phyloP scores from a whole-genome alignment of 2,888 invertebrate genomes.

The Cenopis cana region DNA sequence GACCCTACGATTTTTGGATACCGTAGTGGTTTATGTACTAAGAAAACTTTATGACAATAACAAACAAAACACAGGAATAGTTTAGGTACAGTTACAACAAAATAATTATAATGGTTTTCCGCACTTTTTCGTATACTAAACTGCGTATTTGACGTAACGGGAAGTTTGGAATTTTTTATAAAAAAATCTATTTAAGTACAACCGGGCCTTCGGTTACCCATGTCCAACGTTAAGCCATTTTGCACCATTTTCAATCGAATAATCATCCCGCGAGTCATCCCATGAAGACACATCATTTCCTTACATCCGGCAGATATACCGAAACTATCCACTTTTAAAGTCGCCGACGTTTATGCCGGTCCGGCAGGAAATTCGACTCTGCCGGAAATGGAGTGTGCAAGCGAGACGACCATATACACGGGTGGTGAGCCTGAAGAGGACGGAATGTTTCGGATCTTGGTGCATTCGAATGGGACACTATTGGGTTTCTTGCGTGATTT shows the following conservation, averaged over 20 bases:
- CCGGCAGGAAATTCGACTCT: slow-evolving; percentile 72
- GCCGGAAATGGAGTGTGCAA: slow-evolving; percentile 81
- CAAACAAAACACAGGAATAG: neutral
- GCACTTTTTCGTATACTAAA: neutral
- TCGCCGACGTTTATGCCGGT: slow-evolving; percentile 69
- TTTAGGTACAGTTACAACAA: neutral
- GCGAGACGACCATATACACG: slow-evolving; percentile 62
- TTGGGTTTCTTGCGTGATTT: slow-evolving; percentile 44
- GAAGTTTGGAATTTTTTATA: neutral
- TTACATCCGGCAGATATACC: slow-evolving; percentile 72
- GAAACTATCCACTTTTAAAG: slow-evolving; percentile 81
- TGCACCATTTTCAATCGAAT: slow-evolving; percentile 38
- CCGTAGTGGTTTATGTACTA: too few species aligned
- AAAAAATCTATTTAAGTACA: neutral
- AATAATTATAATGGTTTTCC: neutral
- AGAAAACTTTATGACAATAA: too few species aligned
- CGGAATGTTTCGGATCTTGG: slow-evolving; percentile 54
- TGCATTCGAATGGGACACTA: slow-evolving; percentile 51
- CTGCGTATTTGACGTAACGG: neutral
- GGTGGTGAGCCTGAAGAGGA: slow-evolving; percentile 55
- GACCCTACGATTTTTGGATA: too few species aligned
- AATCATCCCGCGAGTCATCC: slow-evolving; percentile 54
- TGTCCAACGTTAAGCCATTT: slow-evolving; percentile 4
- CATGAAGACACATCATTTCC: slow-evolving; percentile 75
- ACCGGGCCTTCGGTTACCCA: slow-evolving; percentile 14